Conservation (phyloP, 1,140 invertebrate species). For the Chrysopa pallens region DNA sequence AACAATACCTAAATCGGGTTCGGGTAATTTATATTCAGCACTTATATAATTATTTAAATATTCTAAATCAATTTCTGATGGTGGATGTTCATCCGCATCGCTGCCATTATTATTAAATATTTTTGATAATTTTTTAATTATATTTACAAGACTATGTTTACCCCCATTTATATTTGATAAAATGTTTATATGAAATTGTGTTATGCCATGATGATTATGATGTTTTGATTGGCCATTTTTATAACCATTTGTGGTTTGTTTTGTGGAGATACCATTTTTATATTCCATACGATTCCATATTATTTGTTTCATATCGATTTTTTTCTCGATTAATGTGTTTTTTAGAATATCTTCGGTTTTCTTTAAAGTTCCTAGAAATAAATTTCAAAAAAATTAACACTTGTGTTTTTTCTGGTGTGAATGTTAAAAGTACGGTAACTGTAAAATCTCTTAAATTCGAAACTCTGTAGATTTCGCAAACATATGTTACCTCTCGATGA, state of each 20-base stretch:
- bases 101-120: slow-evolving; percentile 27
- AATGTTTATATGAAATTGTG: slow-evolving; percentile 27
- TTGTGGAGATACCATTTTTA: slow-evolving; percentile 35
- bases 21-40: slow-evolving; percentile 32
- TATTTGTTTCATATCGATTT: no score
- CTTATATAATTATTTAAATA: slow-evolving; percentile 27
- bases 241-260: slow-evolving; percentile 25
- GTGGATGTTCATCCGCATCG: slow-evolving; percentile 15
- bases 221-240: slow-evolving; percentile 29
- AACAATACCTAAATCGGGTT: slow-evolving; percentile 44
- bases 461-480: no score
- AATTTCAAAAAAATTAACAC: no score
- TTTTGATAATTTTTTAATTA: slow-evolving; percentile 9
- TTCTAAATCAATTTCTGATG: slow-evolving; percentile 24
- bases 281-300: slow-evolving; percentile 14
- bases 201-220: neutral
- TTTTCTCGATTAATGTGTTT: no score
- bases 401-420: no score
- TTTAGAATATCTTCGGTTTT: no score
- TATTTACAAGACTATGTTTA: no score
- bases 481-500: no score
- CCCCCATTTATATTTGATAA: slow-evolving; percentile 28
- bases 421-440: no score
- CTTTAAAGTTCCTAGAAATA: no score
- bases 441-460: no score